Conservation (phyloP, 2,113 vertebrate genomes). For the Potamarius usumacintae region DNA sequence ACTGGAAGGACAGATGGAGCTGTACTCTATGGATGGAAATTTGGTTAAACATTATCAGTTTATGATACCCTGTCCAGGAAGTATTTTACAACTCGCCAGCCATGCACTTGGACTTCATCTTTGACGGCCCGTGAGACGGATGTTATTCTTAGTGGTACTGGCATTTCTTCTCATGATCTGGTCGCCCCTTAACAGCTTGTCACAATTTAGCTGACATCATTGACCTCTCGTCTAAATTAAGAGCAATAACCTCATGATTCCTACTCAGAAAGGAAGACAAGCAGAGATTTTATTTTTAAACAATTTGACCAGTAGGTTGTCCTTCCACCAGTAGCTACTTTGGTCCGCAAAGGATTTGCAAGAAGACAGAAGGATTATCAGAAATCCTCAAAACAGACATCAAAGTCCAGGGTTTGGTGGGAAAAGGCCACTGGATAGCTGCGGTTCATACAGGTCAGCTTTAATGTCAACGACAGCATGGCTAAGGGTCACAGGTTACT, state of each 20-base stretch:
- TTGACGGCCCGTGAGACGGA: not conserved
- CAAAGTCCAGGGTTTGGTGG: constrained; percentile 68
- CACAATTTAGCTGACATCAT: constrained; percentile 30
- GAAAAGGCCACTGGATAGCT: constrained; percentile 59
- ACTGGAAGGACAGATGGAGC: not conserved
- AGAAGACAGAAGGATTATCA: constrained; percentile 54
- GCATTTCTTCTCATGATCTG: constrained; percentile 19
- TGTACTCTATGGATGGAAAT: not conserved
- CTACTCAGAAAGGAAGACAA: constrained; percentile 57
- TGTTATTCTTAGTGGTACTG: constrained; percentile 27
- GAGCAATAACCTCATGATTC: constrained; percentile 49
- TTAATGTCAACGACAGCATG: constrained; percentile 68
- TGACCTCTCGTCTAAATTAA: constrained; percentile 58
- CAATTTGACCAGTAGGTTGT: constrained; percentile 27
- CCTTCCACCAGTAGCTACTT: constrained; percentile 41
- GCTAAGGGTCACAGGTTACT: constrained; percentile 62
- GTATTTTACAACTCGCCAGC: not conserved
- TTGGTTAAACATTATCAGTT: constrained; percentile 3
- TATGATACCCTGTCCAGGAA: not conserved
- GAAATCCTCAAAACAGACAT: constrained; percentile 65
- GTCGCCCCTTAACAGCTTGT: constrained; percentile 36
- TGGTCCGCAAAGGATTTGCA: constrained; percentile 55
- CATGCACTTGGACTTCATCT: not conserved
- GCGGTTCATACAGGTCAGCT: constrained; percentile 62
- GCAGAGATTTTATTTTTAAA: constrained; percentile 21